Conservation (phyloP, 2,113 vertebrate species). For the Podiceps cristatus region DNA sequence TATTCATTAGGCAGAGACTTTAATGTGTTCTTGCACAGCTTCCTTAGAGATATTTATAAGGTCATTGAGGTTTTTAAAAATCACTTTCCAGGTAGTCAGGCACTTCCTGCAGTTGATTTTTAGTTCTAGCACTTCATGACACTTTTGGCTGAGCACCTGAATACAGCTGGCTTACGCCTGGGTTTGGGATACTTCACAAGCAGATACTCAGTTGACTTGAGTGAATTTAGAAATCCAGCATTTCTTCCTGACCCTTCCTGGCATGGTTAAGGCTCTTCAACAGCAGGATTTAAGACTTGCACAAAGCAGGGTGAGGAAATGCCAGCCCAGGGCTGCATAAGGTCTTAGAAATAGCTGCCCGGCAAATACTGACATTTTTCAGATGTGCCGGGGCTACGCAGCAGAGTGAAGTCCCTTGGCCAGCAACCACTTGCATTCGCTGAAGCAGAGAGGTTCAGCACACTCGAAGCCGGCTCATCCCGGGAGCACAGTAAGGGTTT, state of each 20-base stretch:
- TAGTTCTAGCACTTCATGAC: not conserved
- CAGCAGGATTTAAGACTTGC: not conserved
- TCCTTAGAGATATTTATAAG: not conserved
- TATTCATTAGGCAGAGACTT: not conserved
- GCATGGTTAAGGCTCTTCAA: not conserved
- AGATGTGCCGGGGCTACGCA: not conserved
- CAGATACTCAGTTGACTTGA: not conserved
- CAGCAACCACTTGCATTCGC: accelerated
- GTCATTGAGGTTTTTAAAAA: not conserved
- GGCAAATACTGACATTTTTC: not conserved
- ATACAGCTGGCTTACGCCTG: not conserved
- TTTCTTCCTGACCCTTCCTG: not conserved
- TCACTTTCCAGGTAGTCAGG: slow-evolving; percentile 20
- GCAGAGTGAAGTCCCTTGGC: not conserved
- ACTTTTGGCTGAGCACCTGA: slow-evolving; percentile 11
- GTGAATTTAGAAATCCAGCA: not conserved
- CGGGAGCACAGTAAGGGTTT: not conserved
- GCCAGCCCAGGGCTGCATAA: not conserved
- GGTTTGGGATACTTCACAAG: not conserved
- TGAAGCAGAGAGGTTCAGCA: not conserved
- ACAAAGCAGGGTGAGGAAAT: slow-evolving; percentile 2
- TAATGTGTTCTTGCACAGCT: not conserved
- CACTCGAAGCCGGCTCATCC: not conserved
- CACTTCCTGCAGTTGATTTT: not conserved
- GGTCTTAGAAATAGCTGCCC: not conserved